Evolutionary conservation across 2,888 invertebrate genomes (phyloP), one percentile per base, ranked within the genome.

Genomic region (Luffia ferchaultella): DNA sequence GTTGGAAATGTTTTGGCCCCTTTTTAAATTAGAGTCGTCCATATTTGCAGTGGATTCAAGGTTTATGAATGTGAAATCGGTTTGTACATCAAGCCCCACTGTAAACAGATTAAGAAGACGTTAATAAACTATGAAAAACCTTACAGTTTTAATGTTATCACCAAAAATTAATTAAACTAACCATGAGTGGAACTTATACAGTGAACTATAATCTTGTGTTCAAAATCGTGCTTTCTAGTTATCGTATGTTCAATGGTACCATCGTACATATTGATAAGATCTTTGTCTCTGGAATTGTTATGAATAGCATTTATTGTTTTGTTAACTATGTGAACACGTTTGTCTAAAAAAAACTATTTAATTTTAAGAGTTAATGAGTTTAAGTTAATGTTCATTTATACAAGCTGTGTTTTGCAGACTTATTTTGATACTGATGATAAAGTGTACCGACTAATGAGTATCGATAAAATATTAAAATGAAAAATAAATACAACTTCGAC

Each of bases 161-260:
- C 41, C 47, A 49, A 17, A 48, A 45, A 3, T 16, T 16, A n/a
- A 45, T 16, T 17, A 42, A 42, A 60, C 61, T 68, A 68, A 88
- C 88, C 88, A 70, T 86, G 85, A 55, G 66, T 76, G 45, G 87
- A 84, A 60, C 89, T 89, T 45, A 90, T 75, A 54, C 89, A 85
- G 62, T 88, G 76, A 18, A 78, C 85, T 50, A 67, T 65, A 50
- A 89, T 68, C 59, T 74, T 77, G 53, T 85, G 73, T 56, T 82
- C 76, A 46, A 62, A 64, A 18, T 55, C 59, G 48, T 72, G 68
- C 58, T 73, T 73, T 52, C 86, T 66, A 30, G 68, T 67, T 42
- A 89, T 63, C 57, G 70, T 67, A 59, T 74, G 76, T 12, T 61
- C 67, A 45, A 87, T 73, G 49, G 58, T 65, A 15, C 77, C 80